Evolutionary conservation across 2,888 invertebrate species (phyloP).

Genomic region (Phorcus lineatus): DNA sequence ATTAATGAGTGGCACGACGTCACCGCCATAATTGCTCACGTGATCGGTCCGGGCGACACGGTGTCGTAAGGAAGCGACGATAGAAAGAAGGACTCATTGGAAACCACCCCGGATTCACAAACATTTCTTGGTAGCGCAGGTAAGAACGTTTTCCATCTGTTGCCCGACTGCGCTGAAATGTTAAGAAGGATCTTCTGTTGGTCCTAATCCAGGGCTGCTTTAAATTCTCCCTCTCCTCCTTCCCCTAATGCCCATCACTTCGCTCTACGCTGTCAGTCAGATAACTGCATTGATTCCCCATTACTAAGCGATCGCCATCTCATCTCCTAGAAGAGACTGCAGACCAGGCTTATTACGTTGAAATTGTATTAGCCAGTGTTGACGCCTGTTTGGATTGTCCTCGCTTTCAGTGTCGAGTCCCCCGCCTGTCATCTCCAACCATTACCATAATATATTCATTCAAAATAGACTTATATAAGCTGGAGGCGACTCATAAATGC

Average conservation of each 20-base stretch:
- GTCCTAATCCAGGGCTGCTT: not conserved
- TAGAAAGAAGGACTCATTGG: slow-evolving; percentile 1
- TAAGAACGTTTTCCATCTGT: not conserved
- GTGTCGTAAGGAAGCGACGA: slow-evolving; percentile 14
- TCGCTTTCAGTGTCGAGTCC: not conserved
- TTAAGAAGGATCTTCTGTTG: not conserved
- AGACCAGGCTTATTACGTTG: not conserved
- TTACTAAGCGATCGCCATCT: slow-evolving; percentile 15
- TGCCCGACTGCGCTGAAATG: not conserved
- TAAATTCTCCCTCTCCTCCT: not conserved
- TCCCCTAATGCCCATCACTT: not conserved
- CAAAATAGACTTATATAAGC: slow-evolving; percentile 18
- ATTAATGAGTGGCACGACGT: slow-evolving; percentile 34
- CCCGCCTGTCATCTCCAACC: slow-evolving; percentile 8
- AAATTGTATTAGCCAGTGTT: slow-evolving; percentile 21
- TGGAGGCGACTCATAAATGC: not conserved
- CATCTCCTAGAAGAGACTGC: slow-evolving; percentile 5
- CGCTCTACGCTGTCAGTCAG: slow-evolving; percentile 12
- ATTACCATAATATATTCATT: slow-evolving; percentile 25
- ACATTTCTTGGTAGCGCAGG: not conserved
- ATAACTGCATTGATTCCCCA: slow-evolving; percentile 12
- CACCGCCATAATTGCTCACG: slow-evolving; percentile 42
- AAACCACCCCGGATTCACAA: not conserved
- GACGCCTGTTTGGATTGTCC: not conserved
- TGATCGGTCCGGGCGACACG: slow-evolving; percentile 27